phyloP scores from a whole-genome alignment of 2,797 vertebrate genomes.

The Cyprinella venusta region DNA sequence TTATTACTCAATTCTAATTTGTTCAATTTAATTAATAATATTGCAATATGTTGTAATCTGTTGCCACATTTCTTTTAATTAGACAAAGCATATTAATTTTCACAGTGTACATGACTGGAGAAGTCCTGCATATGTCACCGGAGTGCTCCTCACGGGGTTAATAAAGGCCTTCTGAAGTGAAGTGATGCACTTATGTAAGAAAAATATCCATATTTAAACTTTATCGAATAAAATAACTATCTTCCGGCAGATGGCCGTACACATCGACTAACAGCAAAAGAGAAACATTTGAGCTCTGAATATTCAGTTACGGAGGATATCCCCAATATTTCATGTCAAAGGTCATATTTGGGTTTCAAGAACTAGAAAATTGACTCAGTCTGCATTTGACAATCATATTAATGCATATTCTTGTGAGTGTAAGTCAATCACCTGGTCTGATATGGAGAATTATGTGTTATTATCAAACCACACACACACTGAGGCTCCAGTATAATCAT shows the following conservation, averaged over 20 bases:
- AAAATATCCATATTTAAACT: no score
- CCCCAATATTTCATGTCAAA: background rate
- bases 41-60: no score
- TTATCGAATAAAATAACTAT: no score
- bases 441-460: conserved; percentile 1
- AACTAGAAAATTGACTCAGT: no score
- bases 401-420: background rate
- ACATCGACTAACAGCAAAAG: no score
- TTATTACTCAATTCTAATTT: no score
- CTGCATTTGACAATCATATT: background rate
- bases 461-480: conserved; percentile 27
- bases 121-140: background rate
- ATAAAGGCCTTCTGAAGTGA: no score
- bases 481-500: background rate
- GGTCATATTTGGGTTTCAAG: background rate
- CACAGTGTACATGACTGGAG: background rate
- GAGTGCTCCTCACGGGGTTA: background rate
- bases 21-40: no score
- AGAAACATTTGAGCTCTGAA: background rate
- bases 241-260: no score
- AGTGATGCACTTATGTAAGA: no score
- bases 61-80: no score
- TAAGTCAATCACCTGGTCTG: background rate
- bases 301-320: background rate
- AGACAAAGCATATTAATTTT: no score